Conservation (phyloP, 2,113 vertebrate genomes). For the Hemibagrus wyckioides region DNA sequence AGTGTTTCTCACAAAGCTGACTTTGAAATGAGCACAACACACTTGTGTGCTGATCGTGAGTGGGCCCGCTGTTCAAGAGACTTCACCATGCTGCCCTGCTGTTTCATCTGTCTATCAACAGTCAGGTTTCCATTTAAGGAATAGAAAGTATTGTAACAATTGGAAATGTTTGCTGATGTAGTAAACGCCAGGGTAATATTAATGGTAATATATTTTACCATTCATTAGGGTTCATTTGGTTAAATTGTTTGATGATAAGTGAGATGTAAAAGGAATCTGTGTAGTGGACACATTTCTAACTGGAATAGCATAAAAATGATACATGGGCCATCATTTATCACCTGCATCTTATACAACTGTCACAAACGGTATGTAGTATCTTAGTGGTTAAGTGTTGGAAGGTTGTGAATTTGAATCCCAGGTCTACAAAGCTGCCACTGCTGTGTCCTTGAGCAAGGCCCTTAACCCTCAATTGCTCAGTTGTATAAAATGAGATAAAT, state of each 20-base stretch:
- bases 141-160: neutral
- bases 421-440: too few relatives aligned
- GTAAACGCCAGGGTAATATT: neutral
- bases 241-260: neutral
- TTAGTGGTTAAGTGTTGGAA: too few relatives aligned
- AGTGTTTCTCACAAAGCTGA: constrained; percentile 28
- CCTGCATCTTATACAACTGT: neutral
- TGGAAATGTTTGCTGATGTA: neutral
- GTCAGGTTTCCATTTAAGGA: neutral
- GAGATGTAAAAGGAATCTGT: neutral
- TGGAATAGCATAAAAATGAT: neutral
- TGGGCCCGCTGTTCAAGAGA: constrained; percentile 30
- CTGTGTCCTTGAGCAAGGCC: too few relatives aligned
- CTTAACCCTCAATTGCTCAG: too few relatives aligned
- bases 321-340: neutral
- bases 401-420: too few relatives aligned
- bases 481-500: too few relatives aligned
- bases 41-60: constrained; percentile 24
- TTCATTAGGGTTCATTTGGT: neutral
- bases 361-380: too few relatives aligned
- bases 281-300: neutral
- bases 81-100: neutral
- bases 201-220: neutral
- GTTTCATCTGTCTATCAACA: neutral
- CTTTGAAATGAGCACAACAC: constrained; percentile 5